A percentile compares a stretch with the other conserved stretches of the same genome.
These are phyloP conservation scores for Platycnemis pennipes DNA, from an alignment of 2,888 invertebrate genomes.

Conservation along the genomic window DNA sequence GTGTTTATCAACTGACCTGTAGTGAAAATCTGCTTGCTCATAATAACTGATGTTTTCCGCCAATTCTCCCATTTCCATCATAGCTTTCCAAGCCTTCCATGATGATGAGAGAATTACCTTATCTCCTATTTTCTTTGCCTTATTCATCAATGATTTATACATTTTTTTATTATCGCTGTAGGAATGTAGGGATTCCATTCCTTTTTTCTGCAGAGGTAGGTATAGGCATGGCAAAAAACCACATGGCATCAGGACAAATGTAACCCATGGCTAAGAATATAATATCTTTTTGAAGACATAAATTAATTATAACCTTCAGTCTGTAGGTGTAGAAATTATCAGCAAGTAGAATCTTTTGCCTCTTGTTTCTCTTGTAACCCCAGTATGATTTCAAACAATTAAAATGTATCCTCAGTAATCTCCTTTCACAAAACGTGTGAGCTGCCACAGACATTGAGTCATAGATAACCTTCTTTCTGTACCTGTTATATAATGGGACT, in stretches of 20 bases:
- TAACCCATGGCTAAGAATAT: too few species aligned
- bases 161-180: not conserved
- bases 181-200: not conserved
- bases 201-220: not conserved
- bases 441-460: not conserved
- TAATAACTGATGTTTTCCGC: not conserved
- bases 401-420: not conserved
- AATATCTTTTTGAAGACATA: too few species aligned
- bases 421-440: not conserved
- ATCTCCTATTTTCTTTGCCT: not conserved
- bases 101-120: not conserved
- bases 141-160: not conserved
- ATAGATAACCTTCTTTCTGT: not conserved
- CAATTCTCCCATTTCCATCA: not conserved
- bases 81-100: not conserved
- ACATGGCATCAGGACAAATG: too few species aligned
- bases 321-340: not conserved
- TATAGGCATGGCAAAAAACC: not conserved
- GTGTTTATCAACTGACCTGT: slow-evolving; percentile 34
- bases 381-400: not conserved
- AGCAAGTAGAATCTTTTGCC: not conserved
- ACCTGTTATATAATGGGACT: not conserved
- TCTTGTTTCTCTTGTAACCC: not conserved
- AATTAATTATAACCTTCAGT: not conserved
- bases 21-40: not conserved